These are phyloP conservation scores for Stenotaenia linearis DNA, from an alignment of 2,888 invertebrate species.

Conservation along the genomic window DNA sequence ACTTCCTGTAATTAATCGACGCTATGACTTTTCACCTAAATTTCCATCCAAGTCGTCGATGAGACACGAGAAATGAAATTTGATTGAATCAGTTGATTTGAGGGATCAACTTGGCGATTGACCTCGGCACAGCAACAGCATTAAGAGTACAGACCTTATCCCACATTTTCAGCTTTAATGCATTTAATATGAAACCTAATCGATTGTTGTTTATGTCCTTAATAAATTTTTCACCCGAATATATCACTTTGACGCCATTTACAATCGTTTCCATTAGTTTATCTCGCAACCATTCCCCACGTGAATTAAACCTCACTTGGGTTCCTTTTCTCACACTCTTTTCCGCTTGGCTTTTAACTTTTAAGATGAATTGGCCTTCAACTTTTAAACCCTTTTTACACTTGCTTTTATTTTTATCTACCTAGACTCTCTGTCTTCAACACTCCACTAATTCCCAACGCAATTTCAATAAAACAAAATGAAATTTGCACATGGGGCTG, in stretches of 20 bases:
- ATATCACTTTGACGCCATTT: constrained; percentile 6
- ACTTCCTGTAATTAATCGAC: no score
- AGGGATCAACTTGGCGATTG: no score
- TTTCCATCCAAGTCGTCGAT: no score
- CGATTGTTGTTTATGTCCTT: constrained; percentile 4
- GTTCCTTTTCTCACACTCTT: background rate
- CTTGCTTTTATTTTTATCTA: background rate
- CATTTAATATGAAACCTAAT: background rate
- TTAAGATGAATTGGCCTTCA: background rate
- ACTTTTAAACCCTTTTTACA: background rate
- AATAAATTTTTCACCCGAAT: background rate
- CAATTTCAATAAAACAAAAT: background rate
- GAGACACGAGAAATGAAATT: no score
- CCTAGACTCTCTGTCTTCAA: background rate
- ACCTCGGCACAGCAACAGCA: background rate
- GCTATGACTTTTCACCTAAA: no score
- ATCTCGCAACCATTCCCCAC: background rate
- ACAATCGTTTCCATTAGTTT: background rate
- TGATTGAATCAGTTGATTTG: background rate
- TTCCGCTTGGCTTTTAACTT: background rate
- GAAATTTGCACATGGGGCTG: background rate
- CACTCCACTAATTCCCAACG: background rate
- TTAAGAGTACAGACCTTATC: background rate
- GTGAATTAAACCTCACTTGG: background rate
- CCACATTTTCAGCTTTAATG: background rate